Conservation (phyloP, 35 echinoderm and acorn worm species). For the Holothuria glaberrima region DNA sequence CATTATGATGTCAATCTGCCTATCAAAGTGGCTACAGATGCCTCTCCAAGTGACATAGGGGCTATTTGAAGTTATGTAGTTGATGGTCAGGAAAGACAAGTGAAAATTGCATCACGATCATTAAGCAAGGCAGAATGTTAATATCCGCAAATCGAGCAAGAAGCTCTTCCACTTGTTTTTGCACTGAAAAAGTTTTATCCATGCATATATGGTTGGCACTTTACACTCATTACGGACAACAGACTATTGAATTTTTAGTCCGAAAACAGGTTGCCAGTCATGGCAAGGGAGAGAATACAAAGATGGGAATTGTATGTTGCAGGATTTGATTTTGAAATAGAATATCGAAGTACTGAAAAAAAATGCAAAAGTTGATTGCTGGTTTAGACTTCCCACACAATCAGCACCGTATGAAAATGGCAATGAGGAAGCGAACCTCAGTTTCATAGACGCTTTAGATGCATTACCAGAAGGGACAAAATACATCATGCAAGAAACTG, state of each 20-base stretch:
- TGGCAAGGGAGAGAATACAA: constrained; percentile 58
- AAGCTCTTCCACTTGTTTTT: constrained; percentile 67
- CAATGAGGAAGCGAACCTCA: neutral
- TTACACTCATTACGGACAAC: constrained; percentile 69
- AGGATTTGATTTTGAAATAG: constrained; percentile 42
- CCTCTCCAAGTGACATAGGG: neutral
- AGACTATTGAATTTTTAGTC: constrained; percentile 56
- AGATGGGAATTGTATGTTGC: constrained; percentile 56
- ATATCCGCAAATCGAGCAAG: constrained; percentile 69
- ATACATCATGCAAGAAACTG: constrained; percentile 61
- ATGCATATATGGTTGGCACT: constrained; percentile 66
- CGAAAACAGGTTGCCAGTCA: constrained; percentile 1
- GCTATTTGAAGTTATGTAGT: constrained; percentile 21
- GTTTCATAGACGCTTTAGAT: neutral
- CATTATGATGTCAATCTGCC: constrained; percentile 51
- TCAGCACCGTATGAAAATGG: neutral
- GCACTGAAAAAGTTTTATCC: constrained; percentile 72
- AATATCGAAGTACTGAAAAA: neutral
- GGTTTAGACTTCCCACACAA: neutral
- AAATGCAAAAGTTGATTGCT: constrained; percentile 60
- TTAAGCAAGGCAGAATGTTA: constrained; percentile 60
- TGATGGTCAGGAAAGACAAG: constrained; percentile 51
- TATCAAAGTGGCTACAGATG: constrained; percentile 31
- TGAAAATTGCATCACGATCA: constrained; percentile 66
- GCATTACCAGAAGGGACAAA: constrained; percentile 44